phyloP scores from a whole-genome alignment of 2,888 invertebrate species.

The Candidula unifasciata region DNA sequence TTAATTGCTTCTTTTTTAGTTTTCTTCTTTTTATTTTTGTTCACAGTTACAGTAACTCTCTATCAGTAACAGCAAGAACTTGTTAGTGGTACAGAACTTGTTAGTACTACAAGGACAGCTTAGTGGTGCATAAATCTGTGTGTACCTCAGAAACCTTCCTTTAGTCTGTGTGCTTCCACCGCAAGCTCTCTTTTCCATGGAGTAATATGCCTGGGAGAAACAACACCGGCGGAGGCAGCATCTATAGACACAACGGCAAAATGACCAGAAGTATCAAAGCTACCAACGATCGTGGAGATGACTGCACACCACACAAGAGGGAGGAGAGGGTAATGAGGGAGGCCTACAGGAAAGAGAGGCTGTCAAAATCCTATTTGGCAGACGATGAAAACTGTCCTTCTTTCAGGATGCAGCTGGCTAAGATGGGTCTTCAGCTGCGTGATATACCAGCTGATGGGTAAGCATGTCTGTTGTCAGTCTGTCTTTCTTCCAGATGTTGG shows the following conservation, averaged over 20 bases:
- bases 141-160: too few species aligned
- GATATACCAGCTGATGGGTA: constrained; percentile 57
- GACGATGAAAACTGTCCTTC: constrained; percentile 77
- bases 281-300: constrained; percentile 5
- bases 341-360: constrained; percentile 67
- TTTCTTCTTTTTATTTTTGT: too few species aligned
- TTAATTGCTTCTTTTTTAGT: too few species aligned
- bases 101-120: too few species aligned
- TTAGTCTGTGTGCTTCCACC: too few species aligned
- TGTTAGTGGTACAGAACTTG: too few species aligned
- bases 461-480: constrained; percentile 18
- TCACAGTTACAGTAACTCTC: too few species aligned
- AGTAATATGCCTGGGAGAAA: constrained; percentile 43
- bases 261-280: constrained; percentile 35
- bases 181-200: constrained; percentile 18
- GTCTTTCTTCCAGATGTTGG: neutral
- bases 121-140: too few species aligned
- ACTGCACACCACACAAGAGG: constrained; percentile 54
- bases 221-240: constrained; percentile 42
- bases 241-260: constrained; percentile 30
- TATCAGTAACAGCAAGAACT: too few species aligned
- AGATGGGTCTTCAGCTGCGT: constrained; percentile 74
- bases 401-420: constrained; percentile 77
- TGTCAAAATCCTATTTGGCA: constrained; percentile 71
- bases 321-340: constrained; percentile 69